Conservation (phyloP, 53 echinoderm and acorn worm genomes). For the Pentamera pediparva region DNA sequence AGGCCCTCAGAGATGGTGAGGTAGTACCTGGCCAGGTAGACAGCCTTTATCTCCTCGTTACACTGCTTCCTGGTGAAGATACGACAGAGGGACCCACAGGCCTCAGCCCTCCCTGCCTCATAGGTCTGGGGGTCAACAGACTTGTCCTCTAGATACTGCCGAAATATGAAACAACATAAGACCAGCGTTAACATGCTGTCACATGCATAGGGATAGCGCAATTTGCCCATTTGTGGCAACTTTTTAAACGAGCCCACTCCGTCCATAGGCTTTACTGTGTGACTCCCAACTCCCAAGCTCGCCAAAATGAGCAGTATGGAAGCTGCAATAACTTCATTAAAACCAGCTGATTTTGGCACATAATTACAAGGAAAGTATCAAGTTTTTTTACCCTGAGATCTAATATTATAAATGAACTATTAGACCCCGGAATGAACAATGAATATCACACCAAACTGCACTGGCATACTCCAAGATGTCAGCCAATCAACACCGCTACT, state of each 20-base stretch:
- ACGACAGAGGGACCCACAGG: constrained; percentile 83
- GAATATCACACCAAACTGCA: too few species aligned
- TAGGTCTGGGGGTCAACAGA: constrained; percentile 64
- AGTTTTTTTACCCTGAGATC: too few species aligned
- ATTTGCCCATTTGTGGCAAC: too few species aligned
- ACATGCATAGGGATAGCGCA: not conserved
- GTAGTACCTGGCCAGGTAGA: constrained; percentile 86
- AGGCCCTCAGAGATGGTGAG: constrained; percentile 75
- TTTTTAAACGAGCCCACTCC: not conserved
- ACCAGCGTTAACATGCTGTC: not conserved
- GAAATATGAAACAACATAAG: not conserved
- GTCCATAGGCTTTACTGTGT: too few species aligned
- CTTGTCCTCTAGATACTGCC: constrained; percentile 16
- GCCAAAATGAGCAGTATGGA: not conserved
- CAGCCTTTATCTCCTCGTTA: constrained; percentile 78
- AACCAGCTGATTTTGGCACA: too few species aligned
- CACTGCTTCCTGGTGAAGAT: constrained; percentile 83
- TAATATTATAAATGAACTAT: too few species aligned
- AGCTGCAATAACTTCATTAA: too few species aligned
- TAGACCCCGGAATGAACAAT: too few species aligned
- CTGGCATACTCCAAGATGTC: too few species aligned
- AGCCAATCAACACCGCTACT: too few species aligned
- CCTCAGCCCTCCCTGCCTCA: constrained; percentile 94
- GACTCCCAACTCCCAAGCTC: not conserved
- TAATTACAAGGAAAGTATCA: too few species aligned